These are phyloP conservation scores for Calephelis virginiensis DNA, from an alignment of 1,140 invertebrate species.

Conservation along the genomic window DNA sequence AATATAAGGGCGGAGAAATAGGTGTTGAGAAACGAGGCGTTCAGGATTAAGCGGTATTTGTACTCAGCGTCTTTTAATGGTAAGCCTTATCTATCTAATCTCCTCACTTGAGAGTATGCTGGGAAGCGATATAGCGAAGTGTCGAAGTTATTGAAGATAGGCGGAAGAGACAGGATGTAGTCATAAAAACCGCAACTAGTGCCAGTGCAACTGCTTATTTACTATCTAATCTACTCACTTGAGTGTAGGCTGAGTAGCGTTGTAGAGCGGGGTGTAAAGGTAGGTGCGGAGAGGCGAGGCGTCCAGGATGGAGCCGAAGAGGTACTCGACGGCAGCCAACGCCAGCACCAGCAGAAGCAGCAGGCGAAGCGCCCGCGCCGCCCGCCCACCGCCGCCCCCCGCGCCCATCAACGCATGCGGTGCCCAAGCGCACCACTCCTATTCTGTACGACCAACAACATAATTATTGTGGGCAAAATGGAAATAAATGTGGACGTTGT, in stretches of 20 bases:
- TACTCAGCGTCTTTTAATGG: too few species aligned
- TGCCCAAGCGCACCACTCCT: conserved; percentile 33
- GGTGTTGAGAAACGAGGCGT: too few species aligned
- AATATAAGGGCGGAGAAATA: too few species aligned
- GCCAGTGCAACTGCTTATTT: too few species aligned
- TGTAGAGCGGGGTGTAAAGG: conserved; percentile 59
- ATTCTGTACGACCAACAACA: conserved; percentile 25
- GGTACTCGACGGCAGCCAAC: conserved; percentile 64
- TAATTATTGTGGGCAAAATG: neutral
- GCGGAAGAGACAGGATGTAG: too few species aligned
- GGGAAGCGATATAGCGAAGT: too few species aligned
- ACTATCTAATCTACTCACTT: conserved; percentile 34
- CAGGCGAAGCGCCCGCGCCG: conserved; percentile 65
- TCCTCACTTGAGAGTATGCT: too few species aligned
- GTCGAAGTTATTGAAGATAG: too few species aligned
- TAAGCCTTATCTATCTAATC: too few species aligned
- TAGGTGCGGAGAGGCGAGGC: conserved; percentile 64
- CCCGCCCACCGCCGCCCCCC: conserved; percentile 53
- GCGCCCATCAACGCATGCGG: conserved; percentile 69
- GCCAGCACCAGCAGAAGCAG: conserved; percentile 61
- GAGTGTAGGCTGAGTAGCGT: conserved; percentile 55
- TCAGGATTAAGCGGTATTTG: too few species aligned
- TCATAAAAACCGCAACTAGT: too few species aligned
- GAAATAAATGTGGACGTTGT: too few species aligned
- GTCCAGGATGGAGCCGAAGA: conserved; percentile 66